Evolutionary conservation across 2,797 vertebrate genomes (phyloP).

Genomic region (Chiloscyllium punctatum): DNA sequence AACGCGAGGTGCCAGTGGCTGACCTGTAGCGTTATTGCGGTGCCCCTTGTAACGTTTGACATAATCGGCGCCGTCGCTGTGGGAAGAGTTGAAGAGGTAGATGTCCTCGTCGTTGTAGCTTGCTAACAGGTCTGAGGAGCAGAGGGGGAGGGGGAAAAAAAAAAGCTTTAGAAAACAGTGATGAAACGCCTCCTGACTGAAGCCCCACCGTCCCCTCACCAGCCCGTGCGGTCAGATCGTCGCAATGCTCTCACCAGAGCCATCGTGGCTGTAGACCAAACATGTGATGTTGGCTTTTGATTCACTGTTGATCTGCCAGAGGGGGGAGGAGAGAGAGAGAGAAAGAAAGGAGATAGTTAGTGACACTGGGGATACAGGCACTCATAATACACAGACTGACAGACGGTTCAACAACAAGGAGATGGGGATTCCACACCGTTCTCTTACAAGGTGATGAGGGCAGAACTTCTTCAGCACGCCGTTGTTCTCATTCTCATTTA

Average conservation of each 20-base stretch:
- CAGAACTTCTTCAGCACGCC: conserved; percentile 95
- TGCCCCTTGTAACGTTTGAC: conserved; percentile 85
- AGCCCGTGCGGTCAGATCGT: neutral
- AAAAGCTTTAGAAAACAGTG: neutral
- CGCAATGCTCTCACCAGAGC: conserved; percentile 66
- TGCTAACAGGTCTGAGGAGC: conserved; percentile 74
- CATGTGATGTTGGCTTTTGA: conserved; percentile 97
- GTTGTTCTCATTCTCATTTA: conserved; percentile 88
- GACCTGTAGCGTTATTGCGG: conserved; percentile 90
- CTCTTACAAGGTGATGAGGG: conserved; percentile 80
- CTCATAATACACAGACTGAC: too few relatives aligned
- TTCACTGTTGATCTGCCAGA: conserved; percentile 72
- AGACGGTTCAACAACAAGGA: too few relatives aligned
- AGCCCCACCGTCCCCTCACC: neutral
- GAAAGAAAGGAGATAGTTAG: neutral
- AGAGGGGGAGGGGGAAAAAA: too few relatives aligned
- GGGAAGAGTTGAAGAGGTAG: conserved; percentile 86
- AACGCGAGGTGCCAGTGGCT: neutral
- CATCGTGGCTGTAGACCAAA: conserved; percentile 92
- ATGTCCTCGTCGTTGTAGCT: conserved; percentile 97
- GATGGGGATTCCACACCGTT: too few relatives aligned
- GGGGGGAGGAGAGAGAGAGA: too few relatives aligned
- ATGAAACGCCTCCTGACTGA: too few relatives aligned
- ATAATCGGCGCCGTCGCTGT: conserved; percentile 87
- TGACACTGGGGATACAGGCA: too few relatives aligned